phyloP scores from a whole-genome alignment of 1,140 invertebrate genomes.

The Drosophila gunungcola region DNA sequence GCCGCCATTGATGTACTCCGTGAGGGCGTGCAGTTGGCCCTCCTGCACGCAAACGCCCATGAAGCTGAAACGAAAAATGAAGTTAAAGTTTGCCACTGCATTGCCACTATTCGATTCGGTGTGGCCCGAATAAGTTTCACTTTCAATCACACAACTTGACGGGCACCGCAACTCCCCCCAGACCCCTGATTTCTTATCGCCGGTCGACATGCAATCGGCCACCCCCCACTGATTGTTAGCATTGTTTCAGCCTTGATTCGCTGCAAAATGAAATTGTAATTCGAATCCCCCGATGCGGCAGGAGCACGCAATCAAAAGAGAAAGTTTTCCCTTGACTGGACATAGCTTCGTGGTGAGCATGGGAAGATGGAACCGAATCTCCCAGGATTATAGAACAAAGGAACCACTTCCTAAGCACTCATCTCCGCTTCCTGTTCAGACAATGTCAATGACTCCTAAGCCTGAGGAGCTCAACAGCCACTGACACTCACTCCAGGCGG shows the following conservation, averaged over 20 bases:
- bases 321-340: constrained; percentile 37
- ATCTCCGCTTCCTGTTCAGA: constrained; percentile 35
- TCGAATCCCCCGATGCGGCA: constrained; percentile 28
- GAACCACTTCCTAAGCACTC: constrained; percentile 10
- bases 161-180: constrained; percentile 26
- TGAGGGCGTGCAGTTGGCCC: constrained; percentile 96
- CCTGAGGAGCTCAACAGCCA: constrained; percentile 21
- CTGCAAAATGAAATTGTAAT: constrained; percentile 44
- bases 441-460: constrained; percentile 48
- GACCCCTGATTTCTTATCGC: constrained; percentile 28
- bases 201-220: constrained; percentile 48
- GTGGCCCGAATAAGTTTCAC: constrained; percentile 49
- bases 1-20: constrained; percentile 97
- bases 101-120: constrained; percentile 14
- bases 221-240: constrained; percentile 15
- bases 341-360: neutral
- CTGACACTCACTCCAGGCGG: neutral
- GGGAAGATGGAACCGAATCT: neutral
- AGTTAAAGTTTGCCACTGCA: constrained; percentile 35
- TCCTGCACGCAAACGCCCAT: constrained; percentile 98
- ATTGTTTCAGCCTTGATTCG: constrained; percentile 26
- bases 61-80: constrained; percentile 88
- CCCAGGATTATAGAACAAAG: constrained; percentile 18
- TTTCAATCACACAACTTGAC: constrained; percentile 44
- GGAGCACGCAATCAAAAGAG: constrained; percentile 51